A percentile compares a stretch with the other conserved stretches of the same genome.
Evolutionary conservation across 2,888 invertebrate genomes (phyloP).

Genomic region (Papilio elwesi): DNA sequence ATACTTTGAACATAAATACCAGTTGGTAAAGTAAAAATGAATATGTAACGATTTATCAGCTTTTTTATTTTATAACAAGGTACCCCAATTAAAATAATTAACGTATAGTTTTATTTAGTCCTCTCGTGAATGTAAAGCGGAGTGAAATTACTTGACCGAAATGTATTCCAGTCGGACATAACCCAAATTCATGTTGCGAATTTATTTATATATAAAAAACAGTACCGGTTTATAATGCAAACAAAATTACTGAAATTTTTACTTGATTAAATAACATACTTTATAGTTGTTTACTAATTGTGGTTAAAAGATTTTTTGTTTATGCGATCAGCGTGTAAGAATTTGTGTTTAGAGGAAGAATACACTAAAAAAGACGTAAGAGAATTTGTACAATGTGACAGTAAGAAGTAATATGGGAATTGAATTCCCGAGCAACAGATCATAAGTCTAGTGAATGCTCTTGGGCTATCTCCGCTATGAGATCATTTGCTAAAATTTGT

Average conservation of each 20-base stretch:
- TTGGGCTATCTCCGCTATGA: too few species aligned
- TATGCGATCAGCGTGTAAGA: too few species aligned
- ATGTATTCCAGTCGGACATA: conserved; percentile 15
- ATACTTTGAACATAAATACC: conserved; percentile 66
- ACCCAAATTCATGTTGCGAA: conserved; percentile 12
- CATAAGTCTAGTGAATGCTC: too few species aligned
- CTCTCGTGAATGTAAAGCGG: conserved; percentile 22
- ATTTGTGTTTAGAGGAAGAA: too few species aligned
- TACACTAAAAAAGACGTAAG: too few species aligned
- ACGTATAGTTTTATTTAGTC: conserved; percentile 42
- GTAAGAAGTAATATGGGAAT: too few species aligned
- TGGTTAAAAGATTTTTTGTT: background rate
- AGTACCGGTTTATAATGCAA: conserved; percentile 4
- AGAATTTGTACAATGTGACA: too few species aligned
- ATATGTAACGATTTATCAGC: conserved; percentile 62
- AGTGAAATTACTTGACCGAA: conserved; percentile 14
- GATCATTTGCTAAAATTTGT: too few species aligned
- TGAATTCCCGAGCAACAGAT: too few species aligned
- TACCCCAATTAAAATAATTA: conserved; percentile 63
- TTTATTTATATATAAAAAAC: conserved; percentile 3
- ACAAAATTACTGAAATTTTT: conserved; percentile 8
- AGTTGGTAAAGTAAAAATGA: conserved; percentile 63
- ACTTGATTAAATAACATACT: background rate
- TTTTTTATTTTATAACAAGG: conserved; percentile 59
- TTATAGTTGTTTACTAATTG: background rate